Base-by-base conservation (phyloP, 2,797 vertebrate genomes). In the Carapus acus region DNA sequence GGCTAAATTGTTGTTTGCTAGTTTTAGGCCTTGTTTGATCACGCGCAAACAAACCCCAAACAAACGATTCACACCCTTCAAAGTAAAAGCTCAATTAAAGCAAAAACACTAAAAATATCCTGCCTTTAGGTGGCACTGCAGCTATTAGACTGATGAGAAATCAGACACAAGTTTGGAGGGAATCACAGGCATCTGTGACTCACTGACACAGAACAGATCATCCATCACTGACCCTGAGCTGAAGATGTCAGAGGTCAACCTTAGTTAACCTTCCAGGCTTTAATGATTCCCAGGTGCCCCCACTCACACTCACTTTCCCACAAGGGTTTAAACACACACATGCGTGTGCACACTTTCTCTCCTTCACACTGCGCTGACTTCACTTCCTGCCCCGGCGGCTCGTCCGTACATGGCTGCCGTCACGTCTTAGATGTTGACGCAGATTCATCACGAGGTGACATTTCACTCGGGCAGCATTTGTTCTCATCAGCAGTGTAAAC, bases 261-360 rank as follows among this genome's bases (percentile, higher is more conserved):
- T 27, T 62, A 62, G 60, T 82, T 79, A 78, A 82, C 77, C 71
- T 65, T 46, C 64, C 44, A 27, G 24, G 43, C 58, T 77, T 48
- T 77, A 76, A 83, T 74, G 75, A 74, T 63, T 78, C 75, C 75
- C 74, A 78, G 67, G 54, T 71, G 72, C 66, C 65, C 73, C 71
- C 61, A 38, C n/a, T 33, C 57, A 17, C 56, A n/a, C 47, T 56
- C 23, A n/a, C 43, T 49, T 48, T 48, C 64, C 71, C 65, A 0
- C n/a, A 38, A 60, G 67, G 66, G 61, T 55, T 20, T 18, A 27
- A 36, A 14, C 21, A 27, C 5, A 27, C 24, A 13, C 9, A 12
- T 8, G 14, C n/a, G n/a, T n/a, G n/a, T n/a, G 9, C 34, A 57
- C 62, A 60, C 54, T 31, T 37, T 14, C 54, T 21, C 11, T 38